A percentile compares a stretch with the other conserved stretches of the same genome.
These are phyloP conservation scores for Micrastur ruficollis DNA, from an alignment of 2,797 vertebrate genomes.

Conservation along the genomic window DNA sequence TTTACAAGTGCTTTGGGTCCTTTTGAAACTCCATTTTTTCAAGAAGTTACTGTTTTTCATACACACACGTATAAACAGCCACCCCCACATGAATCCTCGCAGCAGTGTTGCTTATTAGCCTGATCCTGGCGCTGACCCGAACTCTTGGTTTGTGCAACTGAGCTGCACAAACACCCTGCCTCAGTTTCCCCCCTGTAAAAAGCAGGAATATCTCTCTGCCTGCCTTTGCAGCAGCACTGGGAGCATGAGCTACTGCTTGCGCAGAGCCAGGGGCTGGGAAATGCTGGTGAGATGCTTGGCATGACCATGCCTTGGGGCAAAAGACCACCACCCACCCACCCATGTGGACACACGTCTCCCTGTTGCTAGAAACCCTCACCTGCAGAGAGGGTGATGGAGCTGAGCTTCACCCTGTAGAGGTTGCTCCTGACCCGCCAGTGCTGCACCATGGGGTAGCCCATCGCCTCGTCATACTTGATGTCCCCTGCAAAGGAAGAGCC, in stretches of 20 bases:
- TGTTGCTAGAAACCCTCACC: constrained; percentile 74
- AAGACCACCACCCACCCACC: not conserved
- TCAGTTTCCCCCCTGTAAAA: not conserved
- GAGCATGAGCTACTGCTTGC: not conserved
- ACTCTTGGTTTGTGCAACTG: not conserved
- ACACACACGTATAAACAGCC: rapidly evolving
- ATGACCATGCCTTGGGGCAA: not conserved
- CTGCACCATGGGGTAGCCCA: constrained; percentile 96
- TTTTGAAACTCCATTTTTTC: not conserved
- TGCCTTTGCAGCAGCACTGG: not conserved
- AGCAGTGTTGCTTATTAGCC: rapidly evolving
- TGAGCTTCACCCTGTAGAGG: constrained; percentile 95
- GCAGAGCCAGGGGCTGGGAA: not conserved
- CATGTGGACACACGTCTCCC: rapidly evolving
- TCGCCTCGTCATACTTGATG: constrained; percentile 91
- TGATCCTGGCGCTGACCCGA: not conserved
- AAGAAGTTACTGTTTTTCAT: not conserved
- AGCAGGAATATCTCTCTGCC: not conserved
- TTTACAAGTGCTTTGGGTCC: not conserved
- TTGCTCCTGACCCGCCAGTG: constrained; percentile 97
- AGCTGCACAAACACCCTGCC: not conserved
- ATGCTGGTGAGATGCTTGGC: not conserved
- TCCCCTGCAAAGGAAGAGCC: constrained; percentile 78
- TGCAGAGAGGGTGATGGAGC: constrained; percentile 92
- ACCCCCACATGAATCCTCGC: not conserved